phyloP scores from a whole-genome alignment of 2,113 vertebrate genomes.

The Seriola aureovittata region DNA sequence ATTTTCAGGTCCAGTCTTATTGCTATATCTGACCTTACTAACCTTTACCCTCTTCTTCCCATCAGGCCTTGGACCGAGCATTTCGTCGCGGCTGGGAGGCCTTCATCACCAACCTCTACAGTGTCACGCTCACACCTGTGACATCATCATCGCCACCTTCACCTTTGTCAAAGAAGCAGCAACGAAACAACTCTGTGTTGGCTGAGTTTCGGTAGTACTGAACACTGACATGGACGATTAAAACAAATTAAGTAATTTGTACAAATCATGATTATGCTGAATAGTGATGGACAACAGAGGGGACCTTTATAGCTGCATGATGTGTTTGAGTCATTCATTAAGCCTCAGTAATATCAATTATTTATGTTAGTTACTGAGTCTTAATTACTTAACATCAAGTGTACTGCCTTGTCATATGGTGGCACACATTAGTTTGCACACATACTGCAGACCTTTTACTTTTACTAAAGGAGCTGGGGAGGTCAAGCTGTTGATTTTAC shows the following conservation, averaged over 20 bases:
- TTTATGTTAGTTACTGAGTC: slow-evolving; percentile 33
- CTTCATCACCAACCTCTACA: slow-evolving; percentile 85
- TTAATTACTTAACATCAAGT: slow-evolving; percentile 30
- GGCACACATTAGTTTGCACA: slow-evolving; percentile 1
- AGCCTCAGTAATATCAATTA: slow-evolving; percentile 26
- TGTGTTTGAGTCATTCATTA: neutral
- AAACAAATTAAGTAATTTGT: neutral
- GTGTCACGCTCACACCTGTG: slow-evolving; percentile 80
- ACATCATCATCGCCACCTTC: slow-evolving; percentile 51
- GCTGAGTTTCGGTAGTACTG: slow-evolving; percentile 73
- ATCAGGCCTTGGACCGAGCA: slow-evolving; percentile 82
- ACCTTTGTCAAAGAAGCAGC: slow-evolving; percentile 44
- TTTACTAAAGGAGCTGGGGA: neutral
- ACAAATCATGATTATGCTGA: neutral
- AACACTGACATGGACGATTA: neutral
- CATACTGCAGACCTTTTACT: neutral
- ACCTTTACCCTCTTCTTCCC: slow-evolving; percentile 12
- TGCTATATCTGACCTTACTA: neutral
- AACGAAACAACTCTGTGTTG: slow-evolving; percentile 38
- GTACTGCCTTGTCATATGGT: slow-evolving; percentile 2
- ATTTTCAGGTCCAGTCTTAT: neutral
- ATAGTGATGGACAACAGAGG: neutral
- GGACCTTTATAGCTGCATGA: neutral
- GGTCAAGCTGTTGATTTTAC: slow-evolving; percentile 21
- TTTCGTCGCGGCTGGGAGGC: slow-evolving; percentile 85